Conservation (phyloP, 2,113 vertebrate genomes). For the Sprattus sprattus region DNA sequence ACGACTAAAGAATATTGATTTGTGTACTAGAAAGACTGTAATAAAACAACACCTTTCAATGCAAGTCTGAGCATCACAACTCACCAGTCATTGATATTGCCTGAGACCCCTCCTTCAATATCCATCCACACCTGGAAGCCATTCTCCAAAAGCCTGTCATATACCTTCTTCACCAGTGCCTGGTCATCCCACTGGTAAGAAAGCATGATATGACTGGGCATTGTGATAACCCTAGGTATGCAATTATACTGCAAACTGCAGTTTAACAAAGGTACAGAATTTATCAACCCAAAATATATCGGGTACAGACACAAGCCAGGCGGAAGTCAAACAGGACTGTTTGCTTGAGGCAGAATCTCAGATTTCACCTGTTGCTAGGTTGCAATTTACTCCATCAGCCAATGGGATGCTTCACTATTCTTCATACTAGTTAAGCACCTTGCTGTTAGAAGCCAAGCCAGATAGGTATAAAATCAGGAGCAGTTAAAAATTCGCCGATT, state of each 20-base stretch:
- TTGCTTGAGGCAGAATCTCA: slow-evolving; percentile 37
- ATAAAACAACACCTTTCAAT: background rate
- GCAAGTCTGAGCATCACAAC: slow-evolving; percentile 20
- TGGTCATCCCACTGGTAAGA: slow-evolving; percentile 62
- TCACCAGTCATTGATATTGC: slow-evolving; percentile 59
- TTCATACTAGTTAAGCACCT: background rate
- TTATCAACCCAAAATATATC: background rate
- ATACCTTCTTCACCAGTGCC: slow-evolving; percentile 53
- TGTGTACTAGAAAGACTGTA: background rate
- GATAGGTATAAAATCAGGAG: no score
- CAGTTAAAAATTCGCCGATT: no score
- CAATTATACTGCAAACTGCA: background rate
- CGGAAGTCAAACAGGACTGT: slow-evolving; percentile 27
- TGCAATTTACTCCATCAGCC: slow-evolving; percentile 13
- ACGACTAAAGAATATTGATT: background rate
- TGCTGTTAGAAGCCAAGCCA: no score
- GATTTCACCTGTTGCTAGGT: slow-evolving; percentile 52
- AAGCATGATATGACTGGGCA: slow-evolving; percentile 54
- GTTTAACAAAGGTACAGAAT: background rate
- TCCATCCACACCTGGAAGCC: slow-evolving; percentile 63
- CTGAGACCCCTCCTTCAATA: slow-evolving; percentile 55
- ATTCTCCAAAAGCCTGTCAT: slow-evolving; percentile 44
- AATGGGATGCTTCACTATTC: slow-evolving; percentile 11
- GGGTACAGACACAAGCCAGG: background rate
- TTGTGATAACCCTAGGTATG: slow-evolving; percentile 21